Percentiles rank a stretch among this genome's conserved stretches.
Evolutionary conservation across 2,797 vertebrate genomes (phyloP).

Genomic region (Huso huso): DNA sequence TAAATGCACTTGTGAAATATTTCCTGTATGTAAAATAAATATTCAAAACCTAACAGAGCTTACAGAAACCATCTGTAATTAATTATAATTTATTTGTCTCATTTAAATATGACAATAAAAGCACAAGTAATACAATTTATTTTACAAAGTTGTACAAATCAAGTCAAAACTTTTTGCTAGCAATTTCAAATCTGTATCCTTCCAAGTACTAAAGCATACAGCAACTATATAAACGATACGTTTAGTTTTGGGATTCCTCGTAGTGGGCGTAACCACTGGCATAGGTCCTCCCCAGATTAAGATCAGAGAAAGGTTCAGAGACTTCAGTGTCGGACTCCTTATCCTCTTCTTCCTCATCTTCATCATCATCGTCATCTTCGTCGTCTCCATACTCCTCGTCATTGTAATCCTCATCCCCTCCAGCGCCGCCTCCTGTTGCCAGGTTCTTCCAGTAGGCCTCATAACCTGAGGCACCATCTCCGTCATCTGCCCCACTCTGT

Average conservation of each 20-base stretch:
- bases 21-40: too few relatives aligned
- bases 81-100: too few relatives aligned
- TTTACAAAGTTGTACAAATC: too few relatives aligned
- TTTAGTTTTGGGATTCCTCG: conserved; percentile 55
- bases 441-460: conserved; percentile 83
- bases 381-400: conserved; percentile 47
- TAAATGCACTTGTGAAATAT: too few relatives aligned
- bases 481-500: conserved; percentile 70
- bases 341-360: conserved; percentile 64
- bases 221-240: conserved; percentile 3
- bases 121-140: too few relatives aligned
- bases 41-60: too few relatives aligned
- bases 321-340: conserved; percentile 63
- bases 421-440: conserved; percentile 54
- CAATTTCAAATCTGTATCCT: too few relatives aligned
- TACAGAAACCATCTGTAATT: too few relatives aligned
- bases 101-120: too few relatives aligned
- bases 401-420: conserved; percentile 47
- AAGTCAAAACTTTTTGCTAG: too few relatives aligned
- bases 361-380: conserved; percentile 62
- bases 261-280: conserved; percentile 70
- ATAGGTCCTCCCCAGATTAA: conserved; percentile 73
- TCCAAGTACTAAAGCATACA: not conserved
- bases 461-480: conserved; percentile 74
- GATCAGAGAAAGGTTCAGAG: conserved; percentile 56